A percentile compares a stretch with the other conserved stretches of the same genome.
These are phyloP conservation scores for Ascidia mentula DNA, from an alignment of 23 tunicate species.

Conservation along the genomic window DNA sequence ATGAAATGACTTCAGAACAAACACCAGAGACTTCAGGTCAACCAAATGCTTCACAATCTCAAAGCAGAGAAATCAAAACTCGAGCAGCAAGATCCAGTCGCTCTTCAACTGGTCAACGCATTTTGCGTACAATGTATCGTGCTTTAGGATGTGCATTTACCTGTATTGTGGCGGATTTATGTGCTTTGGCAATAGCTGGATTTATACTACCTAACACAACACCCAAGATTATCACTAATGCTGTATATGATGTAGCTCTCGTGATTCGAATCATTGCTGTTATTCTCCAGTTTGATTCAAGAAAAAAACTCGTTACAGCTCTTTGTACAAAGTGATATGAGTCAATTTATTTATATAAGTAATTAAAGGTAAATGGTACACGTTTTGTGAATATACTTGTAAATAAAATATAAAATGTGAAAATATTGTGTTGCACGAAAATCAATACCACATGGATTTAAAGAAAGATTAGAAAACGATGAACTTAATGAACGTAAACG, in stretches of 20 bases:
- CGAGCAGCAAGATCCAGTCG: background rate
- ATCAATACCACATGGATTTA: too few species aligned
- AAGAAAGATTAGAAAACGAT: too few species aligned
- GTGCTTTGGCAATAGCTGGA: background rate
- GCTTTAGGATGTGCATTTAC: background rate
- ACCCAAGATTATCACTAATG: background rate
- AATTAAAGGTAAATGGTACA: too few species aligned
- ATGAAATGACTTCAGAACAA: background rate
- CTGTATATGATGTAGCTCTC: background rate
- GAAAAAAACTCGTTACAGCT: background rate
- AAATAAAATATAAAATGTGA: too few species aligned
- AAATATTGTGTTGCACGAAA: too few species aligned
- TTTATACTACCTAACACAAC: background rate
- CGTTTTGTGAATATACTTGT: too few species aligned
- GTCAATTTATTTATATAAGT: too few species aligned
- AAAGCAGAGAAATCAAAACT: background rate
- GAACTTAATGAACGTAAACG: too few species aligned
- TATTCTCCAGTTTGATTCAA: background rate
- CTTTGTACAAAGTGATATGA: background rate
- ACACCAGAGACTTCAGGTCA: background rate
- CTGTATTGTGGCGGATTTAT: background rate
- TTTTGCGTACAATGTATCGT: background rate
- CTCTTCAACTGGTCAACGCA: background rate
- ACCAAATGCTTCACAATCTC: background rate
- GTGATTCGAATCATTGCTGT: constrained; percentile 1